Evolutionary conservation across 2,113 vertebrate species (phyloP).

Genomic region (Corvus cornix): DNA sequence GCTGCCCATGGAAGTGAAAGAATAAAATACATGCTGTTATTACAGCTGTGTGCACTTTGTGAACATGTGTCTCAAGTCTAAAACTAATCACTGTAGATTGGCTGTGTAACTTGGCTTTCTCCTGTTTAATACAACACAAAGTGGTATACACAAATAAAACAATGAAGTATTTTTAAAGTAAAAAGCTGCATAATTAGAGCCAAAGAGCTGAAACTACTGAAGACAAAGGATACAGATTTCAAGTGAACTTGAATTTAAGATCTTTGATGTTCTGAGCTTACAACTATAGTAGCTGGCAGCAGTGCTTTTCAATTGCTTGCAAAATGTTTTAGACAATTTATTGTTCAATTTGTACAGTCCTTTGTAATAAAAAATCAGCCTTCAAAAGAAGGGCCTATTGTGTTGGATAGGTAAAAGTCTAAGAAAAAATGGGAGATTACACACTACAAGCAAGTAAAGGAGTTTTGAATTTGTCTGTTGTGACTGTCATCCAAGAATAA

Average conservation of each 20-base stretch:
- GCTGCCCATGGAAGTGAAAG: background rate
- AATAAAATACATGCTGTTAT: background rate
- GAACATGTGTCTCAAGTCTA: background rate
- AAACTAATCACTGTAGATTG: background rate
- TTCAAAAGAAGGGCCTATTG: background rate
- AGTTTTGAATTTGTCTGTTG: background rate
- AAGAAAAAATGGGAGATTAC: background rate
- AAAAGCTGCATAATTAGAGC: background rate
- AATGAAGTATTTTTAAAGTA: background rate
- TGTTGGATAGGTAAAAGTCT: background rate
- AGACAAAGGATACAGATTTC: background rate
- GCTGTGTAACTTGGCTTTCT: background rate
- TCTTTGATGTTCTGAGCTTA: background rate
- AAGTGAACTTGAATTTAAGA: background rate
- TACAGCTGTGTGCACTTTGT: background rate
- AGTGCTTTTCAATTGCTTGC: background rate
- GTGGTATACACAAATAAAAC: background rate
- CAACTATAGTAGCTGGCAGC: background rate
- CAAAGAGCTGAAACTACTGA: background rate
- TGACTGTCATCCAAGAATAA: background rate
- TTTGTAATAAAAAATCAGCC: background rate
- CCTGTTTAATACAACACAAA: background rate
- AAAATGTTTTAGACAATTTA: background rate
- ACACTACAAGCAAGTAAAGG: background rate
- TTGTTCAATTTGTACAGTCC: background rate